A percentile compares a stretch with the other conserved stretches of the same genome.
Conservation (phyloP, 2,113 vertebrate species). For the Oryzias celebensis region DNA sequence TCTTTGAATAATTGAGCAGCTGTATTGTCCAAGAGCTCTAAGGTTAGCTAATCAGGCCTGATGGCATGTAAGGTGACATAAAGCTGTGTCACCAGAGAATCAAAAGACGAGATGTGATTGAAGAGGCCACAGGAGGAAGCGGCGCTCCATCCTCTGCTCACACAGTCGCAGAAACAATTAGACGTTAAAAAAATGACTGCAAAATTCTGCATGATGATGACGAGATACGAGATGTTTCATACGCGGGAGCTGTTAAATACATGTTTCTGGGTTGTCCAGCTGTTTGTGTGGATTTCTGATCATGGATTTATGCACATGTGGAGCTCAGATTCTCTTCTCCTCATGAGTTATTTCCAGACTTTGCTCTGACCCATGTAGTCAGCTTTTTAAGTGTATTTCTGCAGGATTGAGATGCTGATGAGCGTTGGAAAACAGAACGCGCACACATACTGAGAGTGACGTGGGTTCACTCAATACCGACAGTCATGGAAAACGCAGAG, state of each 20-base stretch:
- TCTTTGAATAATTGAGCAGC: conserved; percentile 71
- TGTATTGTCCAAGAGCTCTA: conserved; percentile 41
- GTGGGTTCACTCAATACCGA: too few species aligned
- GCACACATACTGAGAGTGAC: too few species aligned
- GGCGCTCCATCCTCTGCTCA: not conserved
- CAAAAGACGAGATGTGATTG: conserved; percentile 6
- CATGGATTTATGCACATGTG: not conserved
- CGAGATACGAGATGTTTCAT: conserved; percentile 1
- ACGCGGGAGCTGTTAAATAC: too few species aligned
- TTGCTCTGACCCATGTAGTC: conserved; percentile 54
- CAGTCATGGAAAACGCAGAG: too few species aligned
- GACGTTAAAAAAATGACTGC: conserved; percentile 22
- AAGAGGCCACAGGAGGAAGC: not conserved
- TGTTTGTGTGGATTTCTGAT: too few species aligned
- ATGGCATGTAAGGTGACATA: not conserved
- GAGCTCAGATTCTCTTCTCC: conserved; percentile 38
- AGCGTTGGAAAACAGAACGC: too few species aligned
- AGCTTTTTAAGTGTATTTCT: conserved; percentile 18
- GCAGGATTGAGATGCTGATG: too few species aligned
- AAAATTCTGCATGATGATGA: too few species aligned
- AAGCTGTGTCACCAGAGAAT: not conserved
- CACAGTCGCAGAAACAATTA: not conserved
- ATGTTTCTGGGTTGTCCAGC: too few species aligned
- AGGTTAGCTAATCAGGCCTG: conserved; percentile 38
- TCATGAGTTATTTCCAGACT: conserved; percentile 60